Evolutionary conservation across 2,113 vertebrate species (phyloP), one percentile per base, ranked within the genome.

Genomic region (Benitochromis conjunctus): DNA sequence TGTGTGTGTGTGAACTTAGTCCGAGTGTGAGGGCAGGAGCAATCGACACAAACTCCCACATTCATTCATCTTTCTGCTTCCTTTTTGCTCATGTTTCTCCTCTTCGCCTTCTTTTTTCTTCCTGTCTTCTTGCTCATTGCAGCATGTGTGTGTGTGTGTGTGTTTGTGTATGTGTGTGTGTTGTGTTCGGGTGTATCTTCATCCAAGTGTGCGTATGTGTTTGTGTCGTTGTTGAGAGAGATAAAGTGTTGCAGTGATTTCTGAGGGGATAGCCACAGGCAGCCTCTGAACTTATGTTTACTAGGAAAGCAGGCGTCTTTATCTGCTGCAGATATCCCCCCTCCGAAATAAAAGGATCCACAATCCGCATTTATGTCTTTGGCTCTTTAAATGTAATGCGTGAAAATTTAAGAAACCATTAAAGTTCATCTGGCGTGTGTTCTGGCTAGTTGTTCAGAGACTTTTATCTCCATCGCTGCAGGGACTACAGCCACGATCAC

Each of bases 161-260:
- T 6, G 1, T 34, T 2, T 9, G 29, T 6, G 1, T n/a, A 16
- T 31, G 14, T 58, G 14, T 62, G 60, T 64, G 2, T n/a, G 60
- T 64, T 51, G 79, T 19, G 57, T 81, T 48, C 9, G 26, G 43
- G 43, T 76, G 19, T 51, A 31, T 76, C 69, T 76, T 43, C 43
- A 11, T 51, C 69, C 26, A 76, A 51, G 69, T 58, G 69, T 60
- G 77, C 38, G 62, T 41, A 24, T 76, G 46, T 80, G 82, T 82
- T 82, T 84, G 43, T 51, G 69, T 51, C 88, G 80, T 86, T 86
- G 89, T 55, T 89, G 78, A 85, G 79, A 74, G 88, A 89, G 88
- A 94, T 87, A 85, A 91, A 93, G 84, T 91, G 91, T 93, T 90
- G 93, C 93, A 84, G 93, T 92, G 92, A 94, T 91, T 90, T 93